Conservation (phyloP, 2,888 invertebrate genomes). For the Mycalesis mineus region DNA sequence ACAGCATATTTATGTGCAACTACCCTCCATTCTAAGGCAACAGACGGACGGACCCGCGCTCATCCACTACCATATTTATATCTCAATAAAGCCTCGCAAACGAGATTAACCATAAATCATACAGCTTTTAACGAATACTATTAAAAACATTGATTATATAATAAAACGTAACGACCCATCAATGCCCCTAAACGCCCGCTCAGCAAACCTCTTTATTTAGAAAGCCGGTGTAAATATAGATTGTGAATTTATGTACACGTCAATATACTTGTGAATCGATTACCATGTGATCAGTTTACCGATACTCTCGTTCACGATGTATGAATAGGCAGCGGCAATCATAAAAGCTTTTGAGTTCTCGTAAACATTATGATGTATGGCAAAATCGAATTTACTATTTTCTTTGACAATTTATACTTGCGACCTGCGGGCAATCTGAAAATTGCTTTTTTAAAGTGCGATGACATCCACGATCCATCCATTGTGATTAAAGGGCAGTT, state of each 20-base stretch:
- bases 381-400: not conserved
- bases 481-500: no score
- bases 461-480: no score
- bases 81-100: slow-evolving; percentile 9
- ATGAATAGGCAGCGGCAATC: not conserved
- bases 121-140: slow-evolving; percentile 24
- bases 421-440: no score
- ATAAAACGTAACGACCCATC: slow-evolving; percentile 29
- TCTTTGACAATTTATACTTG: no score
- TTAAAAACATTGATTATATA: slow-evolving; percentile 26
- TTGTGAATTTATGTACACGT: slow-evolving; percentile 19
- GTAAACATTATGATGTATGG: not conserved
- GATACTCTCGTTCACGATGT: not conserved
- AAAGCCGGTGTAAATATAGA: slow-evolving; percentile 12
- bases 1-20: no score
- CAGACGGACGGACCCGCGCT: no score
- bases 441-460: no score
- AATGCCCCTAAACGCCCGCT: slow-evolving; percentile 23
- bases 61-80: no score
- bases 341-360: not conserved
- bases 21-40: no score
- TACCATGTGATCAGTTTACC: not conserved
- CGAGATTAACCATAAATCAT: slow-evolving; percentile 28
- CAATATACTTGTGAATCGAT: not conserved
- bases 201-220: slow-evolving; percentile 27